phyloP scores from a whole-genome alignment of 2,113 vertebrate genomes.

The Gasterosteus aculeatus region DNA sequence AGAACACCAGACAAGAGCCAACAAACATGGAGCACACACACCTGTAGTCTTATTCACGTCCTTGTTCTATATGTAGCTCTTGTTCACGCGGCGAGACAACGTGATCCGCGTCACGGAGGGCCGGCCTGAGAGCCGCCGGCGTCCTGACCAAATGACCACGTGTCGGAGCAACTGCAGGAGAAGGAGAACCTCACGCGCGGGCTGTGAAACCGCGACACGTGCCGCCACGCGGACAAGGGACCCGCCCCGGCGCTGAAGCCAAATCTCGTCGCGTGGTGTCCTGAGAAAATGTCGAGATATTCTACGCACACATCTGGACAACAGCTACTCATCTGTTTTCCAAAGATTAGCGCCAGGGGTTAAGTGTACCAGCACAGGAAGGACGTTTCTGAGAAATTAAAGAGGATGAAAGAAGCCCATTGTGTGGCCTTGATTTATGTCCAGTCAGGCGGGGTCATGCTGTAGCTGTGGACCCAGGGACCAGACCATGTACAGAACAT shows the following conservation, averaged over 20 bases:
- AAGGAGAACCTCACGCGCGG: not conserved
- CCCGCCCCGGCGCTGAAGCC: not conserved
- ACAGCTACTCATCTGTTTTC: conserved; percentile 48
- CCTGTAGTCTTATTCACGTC: not conserved
- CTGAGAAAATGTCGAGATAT: conserved; percentile 43
- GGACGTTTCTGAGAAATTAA: conserved; percentile 54
- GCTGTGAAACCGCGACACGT: conserved; percentile 35
- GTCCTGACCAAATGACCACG: conserved; percentile 20
- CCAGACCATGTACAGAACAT: no score
- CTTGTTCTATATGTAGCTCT: conserved; percentile 26
- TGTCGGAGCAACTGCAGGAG: conserved; percentile 8
- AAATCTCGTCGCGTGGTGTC: conserved; percentile 29
- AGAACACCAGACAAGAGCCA: not conserved
- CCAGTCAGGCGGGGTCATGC: conserved; percentile 11
- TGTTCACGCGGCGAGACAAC: conserved; percentile 20
- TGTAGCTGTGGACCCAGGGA: no score
- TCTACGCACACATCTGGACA: conserved; percentile 62
- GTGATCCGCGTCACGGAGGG: conserved; percentile 3
- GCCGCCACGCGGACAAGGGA: conserved; percentile 15
- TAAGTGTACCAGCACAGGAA: conserved; percentile 31
- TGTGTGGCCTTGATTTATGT: conserved; percentile 43
- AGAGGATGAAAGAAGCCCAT: conserved; percentile 41
- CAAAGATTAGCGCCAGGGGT: conserved; percentile 36
- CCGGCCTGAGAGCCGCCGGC: not conserved
- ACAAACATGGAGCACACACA: not conserved